phyloP scores from a whole-genome alignment of 2,797 vertebrate genomes.

The Agapornis canus region DNA sequence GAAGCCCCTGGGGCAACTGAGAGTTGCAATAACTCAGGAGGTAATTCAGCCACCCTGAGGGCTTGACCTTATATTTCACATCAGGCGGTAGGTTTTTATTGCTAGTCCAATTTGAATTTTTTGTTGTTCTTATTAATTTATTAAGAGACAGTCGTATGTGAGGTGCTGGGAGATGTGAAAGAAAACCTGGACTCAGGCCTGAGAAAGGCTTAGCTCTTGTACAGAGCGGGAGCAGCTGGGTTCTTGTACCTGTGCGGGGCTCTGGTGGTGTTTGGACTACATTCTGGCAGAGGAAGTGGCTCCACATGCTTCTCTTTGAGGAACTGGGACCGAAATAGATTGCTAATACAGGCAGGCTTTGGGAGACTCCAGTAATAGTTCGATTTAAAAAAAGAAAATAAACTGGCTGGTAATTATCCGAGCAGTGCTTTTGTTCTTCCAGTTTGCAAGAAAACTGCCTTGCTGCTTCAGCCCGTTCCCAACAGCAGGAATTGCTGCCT shows the following conservation, averaged over 20 bases:
- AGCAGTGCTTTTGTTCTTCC: background rate
- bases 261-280: background rate
- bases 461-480: background rate
- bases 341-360: background rate
- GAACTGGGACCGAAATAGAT: background rate
- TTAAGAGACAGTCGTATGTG: background rate
- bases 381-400: background rate
- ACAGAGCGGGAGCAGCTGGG: accelerated
- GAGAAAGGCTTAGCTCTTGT: background rate
- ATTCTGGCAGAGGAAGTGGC: background rate
- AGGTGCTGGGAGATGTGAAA: background rate
- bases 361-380: background rate
- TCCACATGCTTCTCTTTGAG: background rate
- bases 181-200: background rate
- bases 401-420: background rate
- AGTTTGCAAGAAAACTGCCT: conserved; percentile 1
- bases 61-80: background rate
- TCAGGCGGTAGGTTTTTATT: background rate
- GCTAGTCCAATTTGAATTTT: background rate
- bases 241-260: background rate
- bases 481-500: background rate
- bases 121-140: background rate
- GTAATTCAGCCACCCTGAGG: conserved; percentile 19
- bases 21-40: background rate
- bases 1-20: background rate